These are phyloP conservation scores for Apis laboriosa DNA, from an alignment of 1,140 invertebrate species.

Conservation along the genomic window DNA sequence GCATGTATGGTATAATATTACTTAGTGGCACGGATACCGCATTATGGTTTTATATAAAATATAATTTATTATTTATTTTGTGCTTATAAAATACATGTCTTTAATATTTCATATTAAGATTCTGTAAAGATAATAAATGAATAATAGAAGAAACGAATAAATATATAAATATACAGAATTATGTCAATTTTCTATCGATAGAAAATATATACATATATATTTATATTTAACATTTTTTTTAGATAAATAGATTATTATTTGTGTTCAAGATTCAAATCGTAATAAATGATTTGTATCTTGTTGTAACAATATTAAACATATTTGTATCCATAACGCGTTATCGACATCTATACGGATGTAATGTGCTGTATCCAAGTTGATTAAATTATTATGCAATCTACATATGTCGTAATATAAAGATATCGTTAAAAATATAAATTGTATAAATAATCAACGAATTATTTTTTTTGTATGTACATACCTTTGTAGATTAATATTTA, in stretches of 20 bases:
- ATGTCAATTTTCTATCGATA: neutral
- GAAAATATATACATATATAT: neutral
- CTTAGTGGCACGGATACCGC: slow-evolving; percentile 19
- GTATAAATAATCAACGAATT: neutral
- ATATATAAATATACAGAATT: neutral
- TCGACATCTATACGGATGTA: slow-evolving; percentile 36
- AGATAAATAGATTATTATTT: too few species aligned
- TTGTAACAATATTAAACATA: neutral
- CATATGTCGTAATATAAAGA: neutral
- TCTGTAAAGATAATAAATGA: neutral
- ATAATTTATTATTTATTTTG: neutral
- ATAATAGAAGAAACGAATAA: neutral
- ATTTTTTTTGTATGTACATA: neutral
- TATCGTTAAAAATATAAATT: neutral
- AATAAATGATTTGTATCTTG: slow-evolving; percentile 2
- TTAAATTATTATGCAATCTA: neutral
- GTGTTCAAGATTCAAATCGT: too few species aligned
- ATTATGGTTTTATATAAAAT: slow-evolving; percentile 27
- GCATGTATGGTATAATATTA: slow-evolving; percentile 19
- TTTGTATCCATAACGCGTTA: slow-evolving; percentile 1
- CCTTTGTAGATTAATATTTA: neutral
- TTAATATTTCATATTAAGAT: neutral
- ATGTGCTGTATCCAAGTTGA: slow-evolving; percentile 12
- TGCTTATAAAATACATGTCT: neutral
- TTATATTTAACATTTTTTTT: neutral